Percentiles rank a stretch among this genome's conserved stretches.
Evolutionary conservation across 2,113 vertebrate species (phyloP).

Genomic region (Stomatorhinus ivindoensis): DNA sequence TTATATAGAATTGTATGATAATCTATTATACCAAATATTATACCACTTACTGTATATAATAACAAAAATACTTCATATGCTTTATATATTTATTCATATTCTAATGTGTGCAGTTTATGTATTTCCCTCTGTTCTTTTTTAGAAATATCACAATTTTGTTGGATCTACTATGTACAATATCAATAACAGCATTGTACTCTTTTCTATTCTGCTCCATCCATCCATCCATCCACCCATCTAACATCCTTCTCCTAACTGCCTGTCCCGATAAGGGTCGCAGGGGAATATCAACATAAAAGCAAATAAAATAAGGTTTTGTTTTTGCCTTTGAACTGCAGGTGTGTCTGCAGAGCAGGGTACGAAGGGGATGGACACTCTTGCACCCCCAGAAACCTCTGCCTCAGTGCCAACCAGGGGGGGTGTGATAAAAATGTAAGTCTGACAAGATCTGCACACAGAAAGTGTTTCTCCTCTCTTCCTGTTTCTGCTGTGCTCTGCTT

Average conservation of each 20-base stretch:
- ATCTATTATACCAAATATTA: not conserved
- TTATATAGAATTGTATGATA: not conserved
- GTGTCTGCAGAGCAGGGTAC: constrained; percentile 55
- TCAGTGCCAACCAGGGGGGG: constrained; percentile 60
- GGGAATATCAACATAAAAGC: not conserved
- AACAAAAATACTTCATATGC: not conserved
- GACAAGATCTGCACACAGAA: too few relatives aligned
- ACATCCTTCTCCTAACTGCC: not conserved
- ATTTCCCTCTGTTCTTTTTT: not conserved
- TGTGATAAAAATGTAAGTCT: constrained; percentile 79
- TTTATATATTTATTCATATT: not conserved
- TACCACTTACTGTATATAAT: not conserved
- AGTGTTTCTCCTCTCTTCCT: not conserved
- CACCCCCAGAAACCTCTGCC: constrained; percentile 67
- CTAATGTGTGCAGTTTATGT: not conserved
- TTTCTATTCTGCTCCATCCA: not conserved
- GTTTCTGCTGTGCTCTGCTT: not conserved
- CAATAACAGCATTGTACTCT: not conserved
- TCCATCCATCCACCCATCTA: not conserved
- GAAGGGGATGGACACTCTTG: constrained; percentile 86
- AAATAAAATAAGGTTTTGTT: not conserved
- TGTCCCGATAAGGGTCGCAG: not conserved
- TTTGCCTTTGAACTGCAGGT: constrained; percentile 40
- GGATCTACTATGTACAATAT: not conserved
- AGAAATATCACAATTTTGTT: not conserved